phyloP scores from a whole-genome alignment of 2,113 vertebrate species.

The Sphaerodactylus townsendi region DNA sequence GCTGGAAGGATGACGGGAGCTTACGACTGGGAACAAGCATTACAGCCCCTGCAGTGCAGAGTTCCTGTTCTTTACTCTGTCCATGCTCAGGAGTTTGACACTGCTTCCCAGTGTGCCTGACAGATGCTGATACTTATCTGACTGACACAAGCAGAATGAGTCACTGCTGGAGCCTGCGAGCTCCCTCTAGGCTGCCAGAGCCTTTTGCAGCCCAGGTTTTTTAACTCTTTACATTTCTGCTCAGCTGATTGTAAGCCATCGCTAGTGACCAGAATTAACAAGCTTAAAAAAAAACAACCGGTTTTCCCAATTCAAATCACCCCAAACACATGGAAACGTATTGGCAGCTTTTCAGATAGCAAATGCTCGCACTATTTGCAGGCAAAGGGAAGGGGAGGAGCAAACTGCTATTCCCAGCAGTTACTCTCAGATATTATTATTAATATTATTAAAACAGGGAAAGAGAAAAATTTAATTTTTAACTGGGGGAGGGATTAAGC shows the following conservation, averaged over 20 bases:
- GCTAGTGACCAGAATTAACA: conserved; percentile 5
- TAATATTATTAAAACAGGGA: conserved; percentile 26
- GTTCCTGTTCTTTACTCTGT: conserved; percentile 62
- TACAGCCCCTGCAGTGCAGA: conserved; percentile 78
- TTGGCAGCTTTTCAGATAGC: conserved; percentile 35
- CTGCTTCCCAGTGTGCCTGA: conserved; percentile 67
- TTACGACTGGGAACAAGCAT: conserved; percentile 51
- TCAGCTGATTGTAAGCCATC: conserved; percentile 30
- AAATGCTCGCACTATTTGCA: conserved; percentile 20
- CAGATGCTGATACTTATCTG: conserved; percentile 67
- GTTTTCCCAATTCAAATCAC: conserved; percentile 29
- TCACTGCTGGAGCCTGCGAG: conserved; percentile 69
- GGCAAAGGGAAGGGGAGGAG: conserved; percentile 36
- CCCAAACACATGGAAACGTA: background rate
- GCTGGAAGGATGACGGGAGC: conserved; percentile 47
- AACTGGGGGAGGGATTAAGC: too few relatives aligned
- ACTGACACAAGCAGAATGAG: conserved; percentile 70
- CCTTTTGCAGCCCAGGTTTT: conserved; percentile 49
- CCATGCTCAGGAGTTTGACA: conserved; percentile 61
- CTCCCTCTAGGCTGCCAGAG: conserved; percentile 78
- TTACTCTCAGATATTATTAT: conserved; percentile 32
- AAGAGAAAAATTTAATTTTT: conserved; percentile 32
- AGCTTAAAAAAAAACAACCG: background rate
- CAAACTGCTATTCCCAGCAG: conserved; percentile 44
- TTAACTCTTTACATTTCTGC: conserved; percentile 61